Conservation (phyloP, 2,797 vertebrate species). For the Ptychadena robeensis region DNA sequence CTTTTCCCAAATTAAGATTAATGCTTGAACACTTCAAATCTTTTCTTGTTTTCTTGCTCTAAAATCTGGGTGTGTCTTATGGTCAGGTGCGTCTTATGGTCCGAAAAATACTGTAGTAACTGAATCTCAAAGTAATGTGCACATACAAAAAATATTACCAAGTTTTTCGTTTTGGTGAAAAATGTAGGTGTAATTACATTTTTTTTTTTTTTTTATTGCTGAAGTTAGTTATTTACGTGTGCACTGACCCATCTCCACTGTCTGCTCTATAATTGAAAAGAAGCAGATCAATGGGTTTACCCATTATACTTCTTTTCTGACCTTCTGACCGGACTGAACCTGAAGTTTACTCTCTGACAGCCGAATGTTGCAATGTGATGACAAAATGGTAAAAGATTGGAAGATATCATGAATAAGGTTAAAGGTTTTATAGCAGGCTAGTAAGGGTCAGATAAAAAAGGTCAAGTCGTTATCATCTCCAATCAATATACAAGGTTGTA, state of each 20-base stretch:
- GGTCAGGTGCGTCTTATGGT: no score
- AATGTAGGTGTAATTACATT: background rate
- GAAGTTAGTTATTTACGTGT: background rate
- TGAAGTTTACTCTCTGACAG: background rate
- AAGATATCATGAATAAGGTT: background rate
- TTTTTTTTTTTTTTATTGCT: background rate
- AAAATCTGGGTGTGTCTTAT: no score
- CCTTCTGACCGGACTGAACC: background rate
- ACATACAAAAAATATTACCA: background rate
- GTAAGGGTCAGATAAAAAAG: background rate
- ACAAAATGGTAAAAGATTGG: slow-evolving; percentile 21
- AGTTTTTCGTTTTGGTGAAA: background rate
- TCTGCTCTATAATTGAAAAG: background rate
- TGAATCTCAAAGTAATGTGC: no score
- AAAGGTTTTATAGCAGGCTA: slow-evolving; percentile 12
- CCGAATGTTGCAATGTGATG: slow-evolving; percentile 2
- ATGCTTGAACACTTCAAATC: no score
- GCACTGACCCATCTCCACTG: background rate
- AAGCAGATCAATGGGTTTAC: slow-evolving; percentile 9
- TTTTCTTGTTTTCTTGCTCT: no score
- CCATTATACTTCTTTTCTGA: slow-evolving; percentile 1
- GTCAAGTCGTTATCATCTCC: slow-evolving; percentile 12
- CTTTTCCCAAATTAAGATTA: no score
- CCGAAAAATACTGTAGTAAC: no score
- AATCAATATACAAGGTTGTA: slow-evolving; percentile 9